phyloP scores from a whole-genome alignment of 1,140 invertebrate genomes.

The Teleopsis dalmanni region DNA sequence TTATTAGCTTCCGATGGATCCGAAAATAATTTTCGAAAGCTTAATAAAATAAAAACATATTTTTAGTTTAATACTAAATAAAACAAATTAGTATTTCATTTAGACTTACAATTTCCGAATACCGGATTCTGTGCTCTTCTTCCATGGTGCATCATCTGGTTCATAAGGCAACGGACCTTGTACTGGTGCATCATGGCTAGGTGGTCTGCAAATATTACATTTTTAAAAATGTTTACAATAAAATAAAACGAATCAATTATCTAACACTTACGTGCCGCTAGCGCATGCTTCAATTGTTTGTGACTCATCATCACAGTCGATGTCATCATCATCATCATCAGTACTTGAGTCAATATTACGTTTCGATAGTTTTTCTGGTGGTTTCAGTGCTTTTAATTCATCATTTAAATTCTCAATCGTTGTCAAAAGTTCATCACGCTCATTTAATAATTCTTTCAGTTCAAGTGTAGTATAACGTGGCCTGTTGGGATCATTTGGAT shows the following conservation, averaged over 20 bases:
- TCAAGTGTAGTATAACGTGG: slow-evolving; percentile 86
- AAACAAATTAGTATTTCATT: background rate
- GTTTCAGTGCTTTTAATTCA: slow-evolving; percentile 34
- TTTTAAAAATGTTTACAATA: slow-evolving; percentile 4
- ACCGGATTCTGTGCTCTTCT: slow-evolving; percentile 70
- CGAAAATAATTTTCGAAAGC: slow-evolving; percentile 64
- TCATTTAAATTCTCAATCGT: slow-evolving; percentile 38
- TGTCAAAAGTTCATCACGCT: slow-evolving; percentile 42
- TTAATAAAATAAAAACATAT: slow-evolving; percentile 31
- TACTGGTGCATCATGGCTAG: slow-evolving; percentile 71
- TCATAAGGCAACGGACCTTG: slow-evolving; percentile 93
- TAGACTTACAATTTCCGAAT: slow-evolving; percentile 88
- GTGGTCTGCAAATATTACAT: slow-evolving; percentile 23
- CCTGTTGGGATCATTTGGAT: slow-evolving; percentile 71
- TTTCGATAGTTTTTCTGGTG: slow-evolving; percentile 14
- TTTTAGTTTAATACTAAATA: background rate
- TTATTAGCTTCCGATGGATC: slow-evolving; percentile 57
- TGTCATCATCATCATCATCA: slow-evolving; percentile 33
- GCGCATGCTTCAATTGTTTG: slow-evolving; percentile 14
- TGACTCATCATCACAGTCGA: slow-evolving; percentile 20
- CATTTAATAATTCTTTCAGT: slow-evolving; percentile 52
- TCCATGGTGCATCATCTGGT: slow-evolving; percentile 91
- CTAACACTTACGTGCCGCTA: slow-evolving; percentile 13
- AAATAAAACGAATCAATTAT: background rate
- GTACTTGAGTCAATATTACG: slow-evolving; percentile 26